Conservation (phyloP, 1,140 invertebrate species). For the Drosophila rhopaloa region DNA sequence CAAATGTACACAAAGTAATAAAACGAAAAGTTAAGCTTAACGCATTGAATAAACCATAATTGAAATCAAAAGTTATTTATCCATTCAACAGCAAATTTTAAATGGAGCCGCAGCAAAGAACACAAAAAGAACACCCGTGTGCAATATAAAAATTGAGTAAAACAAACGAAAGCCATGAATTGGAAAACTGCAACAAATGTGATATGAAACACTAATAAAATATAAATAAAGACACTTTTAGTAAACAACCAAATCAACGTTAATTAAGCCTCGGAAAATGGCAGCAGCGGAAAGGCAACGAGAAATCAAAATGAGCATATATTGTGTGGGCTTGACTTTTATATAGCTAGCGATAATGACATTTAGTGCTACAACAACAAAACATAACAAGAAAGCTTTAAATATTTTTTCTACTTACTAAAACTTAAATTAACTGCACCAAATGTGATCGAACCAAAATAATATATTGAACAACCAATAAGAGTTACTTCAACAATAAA, state of each 20-base stretch:
- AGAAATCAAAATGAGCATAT: slow-evolving; percentile 47
- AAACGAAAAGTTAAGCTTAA: background rate
- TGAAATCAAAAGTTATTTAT: slow-evolving; percentile 21
- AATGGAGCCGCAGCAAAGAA: slow-evolving; percentile 14
- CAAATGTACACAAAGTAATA: background rate
- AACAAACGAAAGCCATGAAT: slow-evolving; percentile 21
- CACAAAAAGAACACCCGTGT: slow-evolving; percentile 29
- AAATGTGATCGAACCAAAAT: slow-evolving; percentile 73
- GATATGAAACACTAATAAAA: slow-evolving; percentile 65
- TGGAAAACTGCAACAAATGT: slow-evolving; percentile 68
- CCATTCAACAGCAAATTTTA: slow-evolving; percentile 20
- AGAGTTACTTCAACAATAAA: slow-evolving; percentile 63
- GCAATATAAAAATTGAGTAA: slow-evolving; percentile 12
- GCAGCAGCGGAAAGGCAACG: slow-evolving; percentile 23
- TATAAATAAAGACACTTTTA: slow-evolving; percentile 33
- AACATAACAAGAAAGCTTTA: slow-evolving; percentile 67
- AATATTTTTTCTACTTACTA: slow-evolving; percentile 73
- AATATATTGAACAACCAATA: slow-evolving; percentile 37
- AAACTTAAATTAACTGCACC: slow-evolving; percentile 62
- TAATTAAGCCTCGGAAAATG: slow-evolving; percentile 34
- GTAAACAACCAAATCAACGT: slow-evolving; percentile 53
- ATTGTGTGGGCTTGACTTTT: slow-evolving; percentile 37
- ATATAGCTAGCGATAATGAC: slow-evolving; percentile 36
- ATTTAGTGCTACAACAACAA: slow-evolving; percentile 41
- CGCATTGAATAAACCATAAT: background rate